Evolutionary conservation across 2,888 invertebrate species (phyloP), one percentile per base, ranked within the genome.

Genomic region (Lydus trimaculatus): DNA sequence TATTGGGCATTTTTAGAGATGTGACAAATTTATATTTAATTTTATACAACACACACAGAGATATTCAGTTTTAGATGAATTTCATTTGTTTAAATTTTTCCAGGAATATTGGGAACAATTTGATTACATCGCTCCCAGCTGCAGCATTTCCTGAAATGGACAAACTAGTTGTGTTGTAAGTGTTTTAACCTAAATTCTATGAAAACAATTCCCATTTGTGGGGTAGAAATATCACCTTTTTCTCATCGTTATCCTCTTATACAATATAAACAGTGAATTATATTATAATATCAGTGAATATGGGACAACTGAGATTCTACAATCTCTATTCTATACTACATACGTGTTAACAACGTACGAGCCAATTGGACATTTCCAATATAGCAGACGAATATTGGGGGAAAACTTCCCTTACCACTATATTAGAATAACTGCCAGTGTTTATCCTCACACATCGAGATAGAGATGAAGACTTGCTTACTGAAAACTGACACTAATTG

Each of bases 81-180:
- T 43, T 43, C 4, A 15, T 64, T 33, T 63, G n/a, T 36, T 23
- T 65, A 0, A 1, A 63, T 25, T 68, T 78, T 87, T 86, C 58
- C 89, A 95, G 95, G 82, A 92, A 92, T 85, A 87, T 95, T 82
- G 92, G 91, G 75, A 91, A 89, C 83, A 95, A 95, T 88, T 87
- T 89, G 83, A 88, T 95, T 81, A 86, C 88, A 78, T 87, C 88
- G 83, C 90, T 95, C 81, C 87, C 90, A 69, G 88, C 88, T 74
- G 87, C 89, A 72, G 90, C 93, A 70, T 93, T 95, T 85, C 90
- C 91, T 65, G 87, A 88, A 76, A 89, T 95, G 86, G 88, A 89
- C 63, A 90, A 90, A 79, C 88, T 95, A 71, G 88, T 91, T 79
- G 91, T 94, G 75, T 87, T 97, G 96, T 97, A 88, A 95, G 96